Percentiles rank a stretch among this genome's conserved stretches.
Evolutionary conservation across 2,113 vertebrate species (phyloP).

Genomic region (Crotalus helleri): DNA sequence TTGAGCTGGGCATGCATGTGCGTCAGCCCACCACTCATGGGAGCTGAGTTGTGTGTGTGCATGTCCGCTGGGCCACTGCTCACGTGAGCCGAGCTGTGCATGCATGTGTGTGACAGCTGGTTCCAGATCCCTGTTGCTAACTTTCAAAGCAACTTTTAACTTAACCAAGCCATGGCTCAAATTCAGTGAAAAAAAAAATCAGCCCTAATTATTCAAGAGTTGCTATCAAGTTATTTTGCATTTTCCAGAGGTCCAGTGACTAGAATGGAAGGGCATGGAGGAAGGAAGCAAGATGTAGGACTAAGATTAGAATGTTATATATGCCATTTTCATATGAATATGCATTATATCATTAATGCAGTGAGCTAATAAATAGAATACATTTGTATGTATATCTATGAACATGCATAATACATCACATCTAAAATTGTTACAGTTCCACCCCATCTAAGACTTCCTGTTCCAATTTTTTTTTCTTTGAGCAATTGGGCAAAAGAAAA

Average conservation of each 20-base stretch:
- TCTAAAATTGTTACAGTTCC: neutral
- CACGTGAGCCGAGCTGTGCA: no score
- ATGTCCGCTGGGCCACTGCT: no score
- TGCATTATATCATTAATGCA: neutral
- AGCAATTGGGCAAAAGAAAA: no score
- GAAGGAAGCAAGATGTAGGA: neutral
- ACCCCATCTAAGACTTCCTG: neutral
- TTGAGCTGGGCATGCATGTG: no score
- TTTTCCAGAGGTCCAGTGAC: neutral
- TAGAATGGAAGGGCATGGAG: neutral
- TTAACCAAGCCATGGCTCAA: neutral
- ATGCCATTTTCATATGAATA: neutral
- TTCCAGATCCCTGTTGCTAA: neutral
- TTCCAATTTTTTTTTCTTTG: neutral
- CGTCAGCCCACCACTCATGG: no score
- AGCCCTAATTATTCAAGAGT: neutral
- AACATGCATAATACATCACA: neutral
- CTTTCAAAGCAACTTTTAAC: neutral
- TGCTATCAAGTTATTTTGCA: neutral
- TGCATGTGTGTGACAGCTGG: no score
- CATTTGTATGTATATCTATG: neutral
- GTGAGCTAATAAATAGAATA: neutral
- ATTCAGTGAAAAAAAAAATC: neutral
- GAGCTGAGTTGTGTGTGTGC: no score
- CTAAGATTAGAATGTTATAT: neutral